Evolutionary conservation across 1,140 invertebrate species (phyloP), one percentile per base, ranked within the genome.

Genomic region (Diabrotica undecimpunctata): DNA sequence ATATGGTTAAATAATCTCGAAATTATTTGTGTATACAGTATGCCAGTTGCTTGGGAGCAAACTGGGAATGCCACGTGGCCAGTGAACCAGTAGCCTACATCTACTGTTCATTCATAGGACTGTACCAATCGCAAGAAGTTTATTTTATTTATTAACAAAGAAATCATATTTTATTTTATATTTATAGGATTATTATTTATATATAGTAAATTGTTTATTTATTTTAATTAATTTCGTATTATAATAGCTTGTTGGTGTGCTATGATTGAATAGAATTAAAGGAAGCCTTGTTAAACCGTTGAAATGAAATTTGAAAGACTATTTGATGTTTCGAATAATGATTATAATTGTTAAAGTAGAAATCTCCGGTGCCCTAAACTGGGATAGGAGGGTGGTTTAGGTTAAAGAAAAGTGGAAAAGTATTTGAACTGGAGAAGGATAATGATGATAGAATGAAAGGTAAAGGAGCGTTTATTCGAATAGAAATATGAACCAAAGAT

Each of bases 401-500:
- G 25, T 25, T 25, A 25, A 25, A 25, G 25, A 25, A 25, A 46
- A 46, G 41, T 46, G n/a, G 41, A 46, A 46, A 46, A 46, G 41
- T 46, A 46, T 46, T 46, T 46, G 8, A 46, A 46, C 41, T 46
- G 41, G n/a, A 46, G n/a, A n/a, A 46, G 8, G 41, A 46, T 46
- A 46, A 46, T 46, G 8, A 46, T 46, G 41, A 25, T 46, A 46
- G n/a, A 46, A 46, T 46, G 41, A 46, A 46, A 46, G 41, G 41
- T 46, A 46, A 46, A 46, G 41, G 8, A 46, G 41, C 41, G 41
- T 46, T 46, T 46, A 10, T 46, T 46, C n/a, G 25, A 10, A 51
- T 66, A 66, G 61, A 65, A 64, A 70, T 65, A 67, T 65, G 60
- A 69, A 70, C 72, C 70, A 73, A 75, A 75, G 71, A 74, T 72